These are phyloP conservation scores for Bellardia pandia DNA, from an alignment of 2,888 invertebrate genomes.

Conservation along the genomic window DNA sequence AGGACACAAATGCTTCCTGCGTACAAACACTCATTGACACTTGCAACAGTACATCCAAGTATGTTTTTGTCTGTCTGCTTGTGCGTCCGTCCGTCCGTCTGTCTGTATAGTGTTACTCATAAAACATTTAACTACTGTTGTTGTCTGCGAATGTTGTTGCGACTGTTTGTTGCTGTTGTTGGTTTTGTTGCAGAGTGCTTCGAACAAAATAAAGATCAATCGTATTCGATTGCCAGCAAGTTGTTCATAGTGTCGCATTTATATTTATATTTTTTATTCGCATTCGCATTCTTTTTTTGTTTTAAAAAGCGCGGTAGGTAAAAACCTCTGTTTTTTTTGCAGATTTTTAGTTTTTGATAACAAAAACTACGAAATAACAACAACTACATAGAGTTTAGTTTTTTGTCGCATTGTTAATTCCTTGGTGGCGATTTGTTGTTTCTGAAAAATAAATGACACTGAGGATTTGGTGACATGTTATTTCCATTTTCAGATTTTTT, in stretches of 20 bases:
- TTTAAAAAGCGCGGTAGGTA: constrained; percentile 81
- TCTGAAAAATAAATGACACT: constrained; percentile 65
- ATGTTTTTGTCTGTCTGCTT: constrained; percentile 5
- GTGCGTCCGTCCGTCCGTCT: constrained; percentile 15
- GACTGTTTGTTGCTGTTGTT: constrained; percentile 39
- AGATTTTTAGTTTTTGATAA: constrained; percentile 72
- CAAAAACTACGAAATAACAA: constrained; percentile 51
- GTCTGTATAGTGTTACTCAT: constrained; percentile 46
- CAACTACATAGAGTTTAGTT: constrained; percentile 20
- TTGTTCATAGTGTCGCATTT: constrained; percentile 65
- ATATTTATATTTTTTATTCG: constrained; percentile 1
- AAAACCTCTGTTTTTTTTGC: constrained; percentile 47
- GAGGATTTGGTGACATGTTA: constrained; percentile 77
- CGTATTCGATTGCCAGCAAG: constrained; percentile 82
- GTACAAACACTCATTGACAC: constrained; percentile 47
- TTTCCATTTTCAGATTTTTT: constrained; percentile 81
- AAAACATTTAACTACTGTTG: constrained; percentile 69
- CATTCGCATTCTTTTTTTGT: constrained; percentile 7
- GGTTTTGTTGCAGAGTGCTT: constrained; percentile 41
- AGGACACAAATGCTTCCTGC: constrained; percentile 72
- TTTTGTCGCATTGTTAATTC: constrained; percentile 46
- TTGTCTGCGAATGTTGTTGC: constrained; percentile 47
- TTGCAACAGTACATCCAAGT: neutral
- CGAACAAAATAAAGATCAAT: constrained; percentile 79
- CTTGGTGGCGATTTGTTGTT: constrained; percentile 66